Evolutionary conservation across 2,797 vertebrate genomes (phyloP).

Genomic region (Chiroxiphia lanceolata): DNA sequence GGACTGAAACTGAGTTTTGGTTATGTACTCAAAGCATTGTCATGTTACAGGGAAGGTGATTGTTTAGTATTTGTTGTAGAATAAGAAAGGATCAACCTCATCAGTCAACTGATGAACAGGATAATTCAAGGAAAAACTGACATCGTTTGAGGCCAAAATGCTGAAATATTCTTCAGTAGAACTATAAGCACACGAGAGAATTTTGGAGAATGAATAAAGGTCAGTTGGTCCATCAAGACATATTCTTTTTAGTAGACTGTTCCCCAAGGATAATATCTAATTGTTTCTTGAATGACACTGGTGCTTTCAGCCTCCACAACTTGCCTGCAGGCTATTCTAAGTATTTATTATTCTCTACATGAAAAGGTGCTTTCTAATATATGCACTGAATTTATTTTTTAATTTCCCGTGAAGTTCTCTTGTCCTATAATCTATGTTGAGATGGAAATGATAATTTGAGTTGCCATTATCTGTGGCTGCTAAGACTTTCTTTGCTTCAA

Average conservation of each 20-base stretch:
- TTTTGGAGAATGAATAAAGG: conserved; percentile 76
- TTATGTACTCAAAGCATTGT: background rate
- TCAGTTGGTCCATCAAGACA: conserved; percentile 74
- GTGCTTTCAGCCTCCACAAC: conserved; percentile 70
- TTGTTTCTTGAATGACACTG: conserved; percentile 77
- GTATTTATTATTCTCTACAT: conserved; percentile 74
- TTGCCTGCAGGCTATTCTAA: conserved; percentile 71
- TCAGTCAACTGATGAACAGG: conserved; percentile 45
- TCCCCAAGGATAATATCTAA: conserved; percentile 74
- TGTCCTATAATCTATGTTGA: conserved; percentile 63
- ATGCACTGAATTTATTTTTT: conserved; percentile 74
- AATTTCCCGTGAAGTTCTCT: conserved; percentile 70
- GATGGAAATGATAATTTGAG: conserved; percentile 73
- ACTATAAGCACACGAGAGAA: conserved; percentile 67
- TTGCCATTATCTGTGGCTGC: conserved; percentile 69
- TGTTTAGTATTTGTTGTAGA: conserved; percentile 9
- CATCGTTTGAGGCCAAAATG: conserved; percentile 75
- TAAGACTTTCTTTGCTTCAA: conserved; percentile 61
- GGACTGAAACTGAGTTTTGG: background rate
- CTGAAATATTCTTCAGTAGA: conserved; percentile 72
- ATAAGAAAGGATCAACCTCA: conserved; percentile 23
- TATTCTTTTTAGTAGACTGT: conserved; percentile 65
- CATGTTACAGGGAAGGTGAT: background rate
- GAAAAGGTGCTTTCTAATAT: conserved; percentile 75
- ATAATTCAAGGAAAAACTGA: conserved; percentile 74